Conservation (phyloP, 2,797 vertebrate genomes). For the Champsocephalus esox region DNA sequence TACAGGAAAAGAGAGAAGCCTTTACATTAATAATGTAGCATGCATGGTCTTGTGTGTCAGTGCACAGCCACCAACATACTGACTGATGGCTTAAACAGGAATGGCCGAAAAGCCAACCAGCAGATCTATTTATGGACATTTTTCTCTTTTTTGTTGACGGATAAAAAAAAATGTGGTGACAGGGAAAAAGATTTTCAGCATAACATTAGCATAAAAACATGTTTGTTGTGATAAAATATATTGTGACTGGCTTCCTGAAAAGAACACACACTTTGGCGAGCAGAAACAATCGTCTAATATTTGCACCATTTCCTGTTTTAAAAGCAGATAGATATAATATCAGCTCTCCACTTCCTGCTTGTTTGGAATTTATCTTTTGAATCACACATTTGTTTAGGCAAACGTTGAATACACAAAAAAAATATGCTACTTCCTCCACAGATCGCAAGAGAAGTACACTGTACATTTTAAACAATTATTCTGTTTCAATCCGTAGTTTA, state of each 20-base stretch:
- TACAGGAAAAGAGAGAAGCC: neutral
- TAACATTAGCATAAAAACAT: slow-evolving; percentile 1
- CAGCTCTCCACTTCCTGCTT: neutral
- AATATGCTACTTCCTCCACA: neutral
- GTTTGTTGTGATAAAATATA: neutral
- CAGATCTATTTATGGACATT: slow-evolving; percentile 28
- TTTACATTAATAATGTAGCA: slow-evolving; percentile 32
- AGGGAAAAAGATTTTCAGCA: neutral
- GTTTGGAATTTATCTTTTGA: slow-evolving; percentile 11
- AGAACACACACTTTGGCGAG: slow-evolving; percentile 18
- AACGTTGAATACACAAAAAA: slow-evolving; percentile 1
- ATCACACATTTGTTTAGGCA: slow-evolving; percentile 1
- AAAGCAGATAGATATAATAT: slow-evolving; percentile 2
- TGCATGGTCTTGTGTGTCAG: slow-evolving; percentile 36
- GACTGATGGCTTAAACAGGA: slow-evolving; percentile 1
- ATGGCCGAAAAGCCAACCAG: slow-evolving; percentile 15
- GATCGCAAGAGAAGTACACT: neutral
- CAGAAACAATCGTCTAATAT: slow-evolving; percentile 18
- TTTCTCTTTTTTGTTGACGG: slow-evolving; percentile 18
- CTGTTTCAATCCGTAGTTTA: no score
- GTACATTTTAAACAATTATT: no score
- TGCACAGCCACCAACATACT: neutral
- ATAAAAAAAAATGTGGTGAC: slow-evolving; percentile 10
- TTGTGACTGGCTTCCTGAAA: slow-evolving; percentile 10
- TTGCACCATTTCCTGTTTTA: slow-evolving; percentile 30